Percentiles rank a stretch among this genome's conserved stretches.
phyloP scores from a whole-genome alignment of 2,797 vertebrate genomes.

The Margarornis squamiger region DNA sequence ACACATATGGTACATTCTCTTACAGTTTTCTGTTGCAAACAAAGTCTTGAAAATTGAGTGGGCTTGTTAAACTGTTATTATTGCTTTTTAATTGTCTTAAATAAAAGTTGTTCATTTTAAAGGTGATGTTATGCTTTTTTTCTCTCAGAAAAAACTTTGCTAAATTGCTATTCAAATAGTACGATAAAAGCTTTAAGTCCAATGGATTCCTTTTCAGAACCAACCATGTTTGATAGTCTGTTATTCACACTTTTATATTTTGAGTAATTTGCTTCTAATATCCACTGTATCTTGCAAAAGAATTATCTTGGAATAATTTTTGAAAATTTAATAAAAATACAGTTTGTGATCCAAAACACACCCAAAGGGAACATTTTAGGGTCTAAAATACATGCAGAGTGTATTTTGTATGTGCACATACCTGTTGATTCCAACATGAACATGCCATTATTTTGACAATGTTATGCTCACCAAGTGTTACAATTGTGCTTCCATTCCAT shows the following conservation, averaged over 20 bases:
- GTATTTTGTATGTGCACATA: background rate
- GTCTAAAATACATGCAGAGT: background rate
- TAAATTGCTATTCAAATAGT: background rate
- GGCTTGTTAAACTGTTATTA: background rate
- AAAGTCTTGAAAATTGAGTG: background rate
- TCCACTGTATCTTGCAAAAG: background rate
- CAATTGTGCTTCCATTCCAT: background rate
- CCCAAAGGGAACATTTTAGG: background rate
- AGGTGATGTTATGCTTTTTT: background rate
- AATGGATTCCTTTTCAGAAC: background rate
- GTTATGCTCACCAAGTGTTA: rapidly evolving
- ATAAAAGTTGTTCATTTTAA: background rate
- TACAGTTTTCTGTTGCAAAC: background rate
- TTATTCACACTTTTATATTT: background rate
- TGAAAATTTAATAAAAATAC: background rate
- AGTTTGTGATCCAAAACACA: background rate
- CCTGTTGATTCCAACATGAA: background rate
- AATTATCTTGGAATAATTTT: background rate
- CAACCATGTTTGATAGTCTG: background rate
- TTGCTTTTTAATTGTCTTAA: background rate
- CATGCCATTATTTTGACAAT: background rate
- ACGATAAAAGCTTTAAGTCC: background rate
- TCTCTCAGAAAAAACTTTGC: background rate
- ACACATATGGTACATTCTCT: background rate
- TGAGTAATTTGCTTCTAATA: background rate